phyloP scores from a whole-genome alignment of 2,888 invertebrate genomes.

The Volucella inflata region DNA sequence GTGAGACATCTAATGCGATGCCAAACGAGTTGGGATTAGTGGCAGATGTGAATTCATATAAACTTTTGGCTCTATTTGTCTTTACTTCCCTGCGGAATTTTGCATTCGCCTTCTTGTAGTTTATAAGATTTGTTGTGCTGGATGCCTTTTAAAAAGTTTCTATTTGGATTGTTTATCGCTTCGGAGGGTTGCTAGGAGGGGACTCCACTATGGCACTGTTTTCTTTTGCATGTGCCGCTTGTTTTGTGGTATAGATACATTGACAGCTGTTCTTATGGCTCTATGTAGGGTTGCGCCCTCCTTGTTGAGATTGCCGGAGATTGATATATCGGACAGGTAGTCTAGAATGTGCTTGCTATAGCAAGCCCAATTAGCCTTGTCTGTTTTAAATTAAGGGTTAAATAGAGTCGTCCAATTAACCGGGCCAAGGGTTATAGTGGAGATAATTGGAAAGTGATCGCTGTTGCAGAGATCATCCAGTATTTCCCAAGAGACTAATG shows the following conservation, averaged over 20 bases:
- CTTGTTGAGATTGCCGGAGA: background rate
- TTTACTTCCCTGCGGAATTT: constrained; percentile 11
- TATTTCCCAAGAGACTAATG: constrained; percentile 20
- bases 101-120: background rate
- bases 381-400: constrained; percentile 42
- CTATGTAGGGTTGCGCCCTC: constrained; percentile 7
- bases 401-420: background rate
- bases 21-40: background rate
- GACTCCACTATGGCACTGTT: constrained; percentile 25
- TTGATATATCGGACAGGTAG: background rate
- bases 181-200: background rate
- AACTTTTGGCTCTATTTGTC: background rate
- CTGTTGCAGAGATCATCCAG: constrained; percentile 40
- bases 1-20: constrained; percentile 3
- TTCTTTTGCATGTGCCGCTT: background rate
- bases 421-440: background rate
- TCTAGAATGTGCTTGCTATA: constrained; percentile 22
- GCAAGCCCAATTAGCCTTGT: constrained; percentile 19
- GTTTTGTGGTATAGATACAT: constrained; percentile 26
- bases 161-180: background rate
- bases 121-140: background rate
- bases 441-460: constrained; percentile 46
- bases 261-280: constrained; percentile 22
- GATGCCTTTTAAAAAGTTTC: background rate
- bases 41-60: constrained; percentile 4